Evolutionary conservation across 2,113 vertebrate genomes (phyloP), one percentile per base, ranked within the genome.

Genomic region (Zosterops pallidus): DNA sequence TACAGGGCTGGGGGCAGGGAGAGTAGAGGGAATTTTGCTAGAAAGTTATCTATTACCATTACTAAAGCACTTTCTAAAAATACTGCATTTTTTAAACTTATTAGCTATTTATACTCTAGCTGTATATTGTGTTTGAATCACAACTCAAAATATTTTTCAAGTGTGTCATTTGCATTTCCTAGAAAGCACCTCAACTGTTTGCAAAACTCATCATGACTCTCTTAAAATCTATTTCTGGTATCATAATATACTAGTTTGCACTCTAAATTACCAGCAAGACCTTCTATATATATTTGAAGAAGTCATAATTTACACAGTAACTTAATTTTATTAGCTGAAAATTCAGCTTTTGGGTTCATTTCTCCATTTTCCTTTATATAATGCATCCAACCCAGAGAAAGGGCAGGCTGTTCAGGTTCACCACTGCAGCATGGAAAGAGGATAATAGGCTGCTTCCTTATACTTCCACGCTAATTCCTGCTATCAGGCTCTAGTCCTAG

Each of bases 131-230:
- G 47, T 47, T 89, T 63, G 52, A 89, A 68, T 52, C 9, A 56
- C 82, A 69, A 31, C 22, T 71, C 39, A 44, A 26, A 83, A 13
- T 42, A 81, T 86, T 92, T 92, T 90, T 86, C 50, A 67, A 59
- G 39, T 49, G 37, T 52, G 19, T 39, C 35, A 60, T 28, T 52
- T 76, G 4, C 53, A 55, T 88, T 96, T 96, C 75, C 87, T 88
- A 83, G 81, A 95, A 94, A 95, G 81, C 57, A 82, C 63, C 35
- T 59, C 35, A 79, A 84, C 71, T 62, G 46, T 75, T 90, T 65
- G 47, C 46, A 93, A 82, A 86, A 72, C 47, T 83, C 53, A 68
- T 65, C 6, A 6, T 22, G 25, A 42, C 31, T 82, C 80, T 64
- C 29, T 93, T 81, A 84, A 69, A 86, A 8, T 35, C 77, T 89